Evolutionary conservation across 2,888 invertebrate genomes (phyloP).

Genomic region (Orthosia cruda): DNA sequence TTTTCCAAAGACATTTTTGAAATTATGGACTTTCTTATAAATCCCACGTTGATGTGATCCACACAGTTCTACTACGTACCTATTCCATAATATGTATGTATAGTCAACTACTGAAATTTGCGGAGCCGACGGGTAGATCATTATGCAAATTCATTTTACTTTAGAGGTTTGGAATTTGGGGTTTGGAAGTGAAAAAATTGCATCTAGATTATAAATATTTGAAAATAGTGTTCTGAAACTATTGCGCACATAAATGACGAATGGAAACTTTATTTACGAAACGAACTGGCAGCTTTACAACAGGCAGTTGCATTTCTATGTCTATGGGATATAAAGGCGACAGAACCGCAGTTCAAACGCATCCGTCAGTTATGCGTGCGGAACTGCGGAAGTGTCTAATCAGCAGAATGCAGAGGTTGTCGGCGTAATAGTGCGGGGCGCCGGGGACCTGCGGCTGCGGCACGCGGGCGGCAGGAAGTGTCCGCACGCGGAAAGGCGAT

Average conservation of each 20-base stretch:
- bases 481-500: conserved; percentile 75
- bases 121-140: background rate
- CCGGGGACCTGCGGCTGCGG: conserved; percentile 37
- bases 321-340: conserved; percentile 23
- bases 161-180: too few relatives aligned
- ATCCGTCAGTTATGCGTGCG: conserved; percentile 68
- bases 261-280: too few relatives aligned
- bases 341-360: conserved; percentile 50
- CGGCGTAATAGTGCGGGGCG: conserved; percentile 43
- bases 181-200: too few relatives aligned
- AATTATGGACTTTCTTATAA: background rate
- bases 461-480: conserved; percentile 72
- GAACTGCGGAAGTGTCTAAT: conserved; percentile 79
- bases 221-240: background rate
- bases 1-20: background rate
- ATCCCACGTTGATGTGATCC: background rate
- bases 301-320: conserved; percentile 3
- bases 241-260: background rate
- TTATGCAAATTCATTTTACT: conserved; percentile 1
- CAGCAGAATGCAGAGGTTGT: conserved; percentile 68
- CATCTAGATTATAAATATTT: background rate
- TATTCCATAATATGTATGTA: background rate
- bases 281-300: conserved; percentile 3
- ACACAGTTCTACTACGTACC: background rate
- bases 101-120: background rate